These are phyloP conservation scores for Agelastica alni DNA, from an alignment of 2,888 invertebrate species.

Conservation along the genomic window DNA sequence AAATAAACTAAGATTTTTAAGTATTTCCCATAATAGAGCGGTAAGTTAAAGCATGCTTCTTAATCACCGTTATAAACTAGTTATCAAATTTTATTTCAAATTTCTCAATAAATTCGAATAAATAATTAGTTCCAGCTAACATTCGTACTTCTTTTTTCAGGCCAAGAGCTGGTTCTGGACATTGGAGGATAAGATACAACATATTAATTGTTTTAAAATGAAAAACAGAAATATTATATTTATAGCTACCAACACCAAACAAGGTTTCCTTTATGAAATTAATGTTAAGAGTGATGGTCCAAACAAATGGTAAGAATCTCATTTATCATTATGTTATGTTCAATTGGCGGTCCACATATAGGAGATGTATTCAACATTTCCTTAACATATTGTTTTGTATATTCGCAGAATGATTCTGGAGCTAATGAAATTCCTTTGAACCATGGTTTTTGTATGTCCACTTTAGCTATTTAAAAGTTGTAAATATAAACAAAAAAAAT, in stretches of 20 bases:
- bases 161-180: slow-evolving; percentile 31
- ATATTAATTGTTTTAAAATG: slow-evolving; percentile 43
- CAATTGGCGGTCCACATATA: too few relatives aligned
- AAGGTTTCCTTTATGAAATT: slow-evolving; percentile 52
- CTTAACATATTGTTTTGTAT: too few relatives aligned
- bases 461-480: too few relatives aligned
- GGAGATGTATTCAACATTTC: not conserved
- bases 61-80: not conserved
- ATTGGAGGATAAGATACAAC: slow-evolving; percentile 32
- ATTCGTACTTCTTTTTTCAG: slow-evolving; percentile 11
- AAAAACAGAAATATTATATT: slow-evolving; percentile 45
- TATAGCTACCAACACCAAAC: slow-evolving; percentile 28
- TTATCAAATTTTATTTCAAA: not conserved
- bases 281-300: slow-evolving; percentile 36
- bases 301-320: slow-evolving; percentile 47
- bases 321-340: not conserved
- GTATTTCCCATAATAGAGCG: slow-evolving; percentile 47
- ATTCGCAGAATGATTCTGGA: too few relatives aligned
- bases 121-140: too few relatives aligned
- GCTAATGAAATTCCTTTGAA: too few relatives aligned
- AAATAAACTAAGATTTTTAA: slow-evolving; percentile 35
- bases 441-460: too few relatives aligned
- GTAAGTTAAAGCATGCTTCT: too few relatives aligned
- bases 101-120: too few relatives aligned
- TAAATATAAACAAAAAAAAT: too few relatives aligned